phyloP scores from a whole-genome alignment of 2,797 vertebrate species.

The Gymnothorax reevesii region DNA sequence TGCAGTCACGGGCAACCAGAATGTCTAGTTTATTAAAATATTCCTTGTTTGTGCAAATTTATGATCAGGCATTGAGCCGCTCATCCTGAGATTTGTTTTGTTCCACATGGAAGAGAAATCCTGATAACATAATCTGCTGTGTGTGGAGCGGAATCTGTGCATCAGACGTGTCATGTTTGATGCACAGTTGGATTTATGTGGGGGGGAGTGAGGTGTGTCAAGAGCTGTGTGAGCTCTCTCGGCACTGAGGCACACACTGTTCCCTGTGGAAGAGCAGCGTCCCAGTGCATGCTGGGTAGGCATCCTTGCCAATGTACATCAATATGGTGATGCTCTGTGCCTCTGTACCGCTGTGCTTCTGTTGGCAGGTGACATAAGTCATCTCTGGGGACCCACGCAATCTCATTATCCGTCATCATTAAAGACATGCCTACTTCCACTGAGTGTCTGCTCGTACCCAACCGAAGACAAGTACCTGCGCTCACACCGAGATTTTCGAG shows the following conservation, averaged over 20 bases:
- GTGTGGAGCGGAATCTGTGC: constrained; percentile 40
- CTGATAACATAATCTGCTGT: constrained; percentile 34
- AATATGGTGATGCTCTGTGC: constrained; percentile 29
- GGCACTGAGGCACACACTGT: constrained; percentile 12
- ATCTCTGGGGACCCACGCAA: not conserved
- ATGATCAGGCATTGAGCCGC: constrained; percentile 5
- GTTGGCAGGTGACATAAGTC: constrained; percentile 41
- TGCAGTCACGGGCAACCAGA: too few species aligned
- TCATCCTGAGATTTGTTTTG: constrained; percentile 34
- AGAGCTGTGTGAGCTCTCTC: not conserved
- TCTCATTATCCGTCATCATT: not conserved
- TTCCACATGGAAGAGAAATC: constrained; percentile 16
- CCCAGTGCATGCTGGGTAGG: constrained; percentile 26
- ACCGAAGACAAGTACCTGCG: not conserved
- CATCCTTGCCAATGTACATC: constrained; percentile 30
- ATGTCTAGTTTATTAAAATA: not conserved
- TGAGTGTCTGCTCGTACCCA: not conserved
- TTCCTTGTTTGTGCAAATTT: not conserved
- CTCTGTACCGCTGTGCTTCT: not conserved
- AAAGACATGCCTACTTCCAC: not conserved
- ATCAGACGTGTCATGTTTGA: constrained; percentile 15
- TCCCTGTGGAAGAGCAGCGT: constrained; percentile 39
- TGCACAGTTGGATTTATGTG: constrained; percentile 26
- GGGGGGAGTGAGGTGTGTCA: constrained; percentile 9
- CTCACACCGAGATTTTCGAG: not conserved